Evolutionary conservation across 2,888 invertebrate species (phyloP).

Genomic region (Drosophila tanythrix): DNA sequence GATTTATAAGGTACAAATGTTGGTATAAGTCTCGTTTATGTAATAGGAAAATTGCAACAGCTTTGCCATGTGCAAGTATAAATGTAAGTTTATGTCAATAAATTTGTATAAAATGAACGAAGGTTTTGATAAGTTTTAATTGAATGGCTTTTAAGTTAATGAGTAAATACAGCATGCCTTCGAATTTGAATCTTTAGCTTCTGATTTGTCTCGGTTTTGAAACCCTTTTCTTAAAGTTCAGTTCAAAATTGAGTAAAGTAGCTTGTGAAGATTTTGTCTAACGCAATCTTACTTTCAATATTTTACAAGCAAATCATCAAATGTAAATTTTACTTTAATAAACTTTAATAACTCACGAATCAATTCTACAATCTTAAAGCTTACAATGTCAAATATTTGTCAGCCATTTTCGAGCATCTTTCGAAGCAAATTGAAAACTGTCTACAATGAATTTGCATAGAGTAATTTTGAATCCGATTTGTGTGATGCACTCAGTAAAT

Average conservation of each 20-base stretch:
- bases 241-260: neutral
- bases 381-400: neutral
- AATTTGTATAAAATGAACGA: neutral
- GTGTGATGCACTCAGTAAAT: neutral
- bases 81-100: neutral
- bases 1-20: conserved; percentile 6
- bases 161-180: neutral
- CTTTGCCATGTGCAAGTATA: neutral
- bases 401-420: neutral
- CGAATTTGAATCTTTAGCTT: neutral
- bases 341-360: neutral
- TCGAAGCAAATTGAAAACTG: neutral
- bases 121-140: neutral
- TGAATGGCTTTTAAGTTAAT: neutral
- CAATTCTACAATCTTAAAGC: neutral
- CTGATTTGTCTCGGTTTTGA: neutral
- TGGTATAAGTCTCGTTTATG: neutral
- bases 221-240: neutral
- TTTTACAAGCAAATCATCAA: neutral
- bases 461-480: neutral
- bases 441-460: neutral
- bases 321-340: neutral
- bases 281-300: neutral
- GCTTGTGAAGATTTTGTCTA: neutral
- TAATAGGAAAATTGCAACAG: neutral